Evolutionary conservation across 1,140 invertebrate genomes (phyloP).

Genomic region (Pseudachorutes palmiensis): DNA sequence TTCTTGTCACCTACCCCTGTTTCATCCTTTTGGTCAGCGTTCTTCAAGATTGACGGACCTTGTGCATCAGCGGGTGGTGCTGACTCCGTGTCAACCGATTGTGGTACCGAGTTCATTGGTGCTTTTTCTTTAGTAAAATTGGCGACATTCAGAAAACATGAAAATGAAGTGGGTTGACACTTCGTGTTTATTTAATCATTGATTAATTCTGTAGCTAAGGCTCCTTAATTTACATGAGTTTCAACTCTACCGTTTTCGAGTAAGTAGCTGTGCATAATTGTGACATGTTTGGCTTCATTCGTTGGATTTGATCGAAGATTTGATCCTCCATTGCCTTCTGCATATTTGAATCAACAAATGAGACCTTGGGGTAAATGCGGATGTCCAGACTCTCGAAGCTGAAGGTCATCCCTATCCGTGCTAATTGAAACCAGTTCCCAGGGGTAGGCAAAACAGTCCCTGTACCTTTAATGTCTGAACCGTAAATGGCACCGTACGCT

Average conservation of each 20-base stretch:
- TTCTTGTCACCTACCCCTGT: too few species aligned
- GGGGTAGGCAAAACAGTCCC: background rate
- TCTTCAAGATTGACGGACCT: background rate
- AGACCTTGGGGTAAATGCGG: background rate
- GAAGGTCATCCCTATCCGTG: background rate
- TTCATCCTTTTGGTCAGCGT: too few species aligned
- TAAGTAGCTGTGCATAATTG: background rate
- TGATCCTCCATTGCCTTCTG: background rate
- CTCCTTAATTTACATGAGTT: too few species aligned
- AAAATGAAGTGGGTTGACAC: too few species aligned
- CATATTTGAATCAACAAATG: background rate
- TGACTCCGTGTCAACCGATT: too few species aligned
- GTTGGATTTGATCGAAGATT: background rate
- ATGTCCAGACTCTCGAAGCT: background rate
- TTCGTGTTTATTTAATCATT: too few species aligned
- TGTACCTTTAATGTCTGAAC: background rate
- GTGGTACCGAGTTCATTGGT: too few species aligned
- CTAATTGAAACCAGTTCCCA: background rate
- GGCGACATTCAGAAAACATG: too few species aligned
- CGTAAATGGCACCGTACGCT: background rate
- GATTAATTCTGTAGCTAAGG: too few species aligned
- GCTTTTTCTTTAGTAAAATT: too few species aligned
- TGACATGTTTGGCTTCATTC: background rate
- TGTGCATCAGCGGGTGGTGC: background rate
- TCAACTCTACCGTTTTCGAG: slow-evolving; percentile 5